Evolutionary conservation across 2,888 invertebrate genomes (phyloP).

Genomic region (Noctua fimbriata): DNA sequence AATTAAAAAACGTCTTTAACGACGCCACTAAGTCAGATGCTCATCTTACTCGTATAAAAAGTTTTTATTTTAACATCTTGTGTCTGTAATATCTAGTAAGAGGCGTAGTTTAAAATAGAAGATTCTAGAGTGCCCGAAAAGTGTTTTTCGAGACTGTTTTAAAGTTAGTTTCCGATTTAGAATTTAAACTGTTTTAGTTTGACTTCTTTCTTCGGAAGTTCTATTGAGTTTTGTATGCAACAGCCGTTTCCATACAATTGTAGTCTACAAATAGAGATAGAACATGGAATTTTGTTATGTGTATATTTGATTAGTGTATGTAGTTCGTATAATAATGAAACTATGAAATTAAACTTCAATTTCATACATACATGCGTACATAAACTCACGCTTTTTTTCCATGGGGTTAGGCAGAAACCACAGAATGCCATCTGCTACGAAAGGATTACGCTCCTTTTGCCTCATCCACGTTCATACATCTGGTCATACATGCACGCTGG

Average conservation of each 20-base stretch:
- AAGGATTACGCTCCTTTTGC: too few relatives aligned
- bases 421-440: too few relatives aligned
- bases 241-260: neutral
- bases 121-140: slow-evolving; percentile 26
- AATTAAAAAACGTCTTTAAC: slow-evolving; percentile 66
- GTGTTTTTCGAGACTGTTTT: slow-evolving; percentile 25
- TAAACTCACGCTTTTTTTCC: too few relatives aligned
- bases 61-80: slow-evolving; percentile 58
- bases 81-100: slow-evolving; percentile 51
- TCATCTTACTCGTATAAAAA: slow-evolving; percentile 47
- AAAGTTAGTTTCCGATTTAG: slow-evolving; percentile 38
- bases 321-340: neutral
- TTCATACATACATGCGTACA: neutral
- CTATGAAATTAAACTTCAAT: neutral
- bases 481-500: too few relatives aligned
- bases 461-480: too few relatives aligned
- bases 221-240: slow-evolving; percentile 13
- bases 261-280: neutral
- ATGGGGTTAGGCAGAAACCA: too few relatives aligned
- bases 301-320: neutral
- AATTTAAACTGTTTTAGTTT: slow-evolving; percentile 24
- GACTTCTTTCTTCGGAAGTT: slow-evolving; percentile 28
- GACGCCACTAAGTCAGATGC: slow-evolving; percentile 53
- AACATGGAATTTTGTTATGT: neutral
- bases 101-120: slow-evolving; percentile 22